Evolutionary conservation across 2,888 invertebrate species (phyloP), one percentile per base, ranked within the genome.

Genomic region (Scelioninae gen. 2): DNA sequence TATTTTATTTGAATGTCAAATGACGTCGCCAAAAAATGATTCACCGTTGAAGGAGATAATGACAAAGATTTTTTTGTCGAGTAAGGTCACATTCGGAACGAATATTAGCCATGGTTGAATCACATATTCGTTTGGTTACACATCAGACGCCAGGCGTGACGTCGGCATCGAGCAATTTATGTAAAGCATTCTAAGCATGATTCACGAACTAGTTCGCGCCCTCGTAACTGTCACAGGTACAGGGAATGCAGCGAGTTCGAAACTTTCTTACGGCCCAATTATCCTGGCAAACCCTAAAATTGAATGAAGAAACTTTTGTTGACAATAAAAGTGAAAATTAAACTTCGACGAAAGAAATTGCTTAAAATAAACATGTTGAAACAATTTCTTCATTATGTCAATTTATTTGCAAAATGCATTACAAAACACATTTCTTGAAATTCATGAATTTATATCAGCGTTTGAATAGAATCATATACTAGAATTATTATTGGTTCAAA

Each of bases 181-280:
- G 84, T 83, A 82, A 83, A 84, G 83, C 81, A 81, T 82, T 82
- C 81, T 81, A 81, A 79, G 80, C 80, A 84, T 85, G 85, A 85
- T 85, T 85, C 85, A 85, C 84, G 80, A 84, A 85, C 85, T 85
- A 85, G 85, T 85, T 84, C 81, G 82, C 82, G 82, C 82, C 79
- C 82, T 83, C 83, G 81, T 83, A 83, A 83, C 25, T 6, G 25
- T 6, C 25, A 25, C 6, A 6, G 25, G 25, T 25, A 6, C 79
- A 78, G 79, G 79, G 81, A 81, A 83, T 81, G 81, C 81, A 78
- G 67, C 72, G 45, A 70, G 64, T 50, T 65, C 35, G 39, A 61
- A 69, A 71, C 67, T 70, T 55, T 48, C 57, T 45, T 25, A 6
- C 25, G 25, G 25, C 25, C 25, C 25, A 45, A 45, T 65, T 64